Evolutionary conservation across 2,888 invertebrate genomes (phyloP), one percentile per base, ranked within the genome.

Genomic region (Mantis religiosa): DNA sequence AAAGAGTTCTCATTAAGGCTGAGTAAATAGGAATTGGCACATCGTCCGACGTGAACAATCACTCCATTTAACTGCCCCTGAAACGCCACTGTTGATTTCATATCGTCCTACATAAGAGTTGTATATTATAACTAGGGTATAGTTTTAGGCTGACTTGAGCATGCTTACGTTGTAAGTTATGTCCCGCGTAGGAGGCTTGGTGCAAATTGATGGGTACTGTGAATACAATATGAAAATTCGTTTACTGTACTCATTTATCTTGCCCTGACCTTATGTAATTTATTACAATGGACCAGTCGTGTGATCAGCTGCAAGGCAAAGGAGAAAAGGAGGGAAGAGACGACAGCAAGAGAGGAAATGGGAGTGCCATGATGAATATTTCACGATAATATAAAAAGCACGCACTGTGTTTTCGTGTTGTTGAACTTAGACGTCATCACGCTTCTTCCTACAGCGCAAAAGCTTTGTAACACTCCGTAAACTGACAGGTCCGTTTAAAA

Each of bases 161-260:
- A 27, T 47, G 41, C 14, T 27, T 27, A 47, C 27, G 14, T n/a
- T 84, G 34, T 34, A 84, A 34, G 34, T 85, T 85, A 85, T 54
- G 54, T 41, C 9, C 27, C 30, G 87, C 27, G 87, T 87, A 27
- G 82, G 87, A 82, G 82, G 6, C 54, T 34, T 34, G 82, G 87
- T 82, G 82, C 82, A 82, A 87, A 87, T 82, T 87, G 82, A 87
- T 87, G 82, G 82, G 82, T 34, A 82, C 14, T 34, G 34, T 34
- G 54, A n/a, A 87, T 82, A 82, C 87, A 87, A 87, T 82, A 87
- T 82, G 87, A 82, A 82, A 81, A 87, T 87, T 87, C 41, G 82
- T 87, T 87, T 82, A 87, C 41, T 82, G 82, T 71, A 87, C 41
- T 82, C 82, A 87, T 87, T 27, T 82, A 82, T 87, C 54, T 81